Evolutionary conservation across 2,797 vertebrate species (phyloP), one percentile per base, ranked within the genome.

Genomic region (Leucoraja ocellata): DNA sequence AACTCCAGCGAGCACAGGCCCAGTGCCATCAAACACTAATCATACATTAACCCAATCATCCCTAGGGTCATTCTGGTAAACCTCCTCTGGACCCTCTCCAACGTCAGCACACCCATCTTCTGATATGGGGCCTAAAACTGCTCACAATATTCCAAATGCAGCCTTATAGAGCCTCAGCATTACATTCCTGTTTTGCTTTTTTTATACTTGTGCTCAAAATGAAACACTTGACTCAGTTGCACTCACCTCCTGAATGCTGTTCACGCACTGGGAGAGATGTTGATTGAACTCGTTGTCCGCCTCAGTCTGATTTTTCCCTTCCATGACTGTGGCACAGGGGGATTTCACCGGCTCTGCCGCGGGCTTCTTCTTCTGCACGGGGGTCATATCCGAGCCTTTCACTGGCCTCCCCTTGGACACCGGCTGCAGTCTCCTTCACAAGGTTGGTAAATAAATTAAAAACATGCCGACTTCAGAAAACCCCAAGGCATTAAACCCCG

Each of bases 211-310:
- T 0, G 46, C 46, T 46, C 46, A 46, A 46, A 46, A 46, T 46
- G 2, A 46, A 46, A 46, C 46, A 46, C 46, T 46, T 46, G 46
- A 14, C 21, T 14, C 13, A 18, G 71, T 23, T 73, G 16, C 23
- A 73, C 5, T 74, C 95, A 97, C 97, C 96, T 96, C 94, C 94
- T 95, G 81, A 1, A 95, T 95, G 93, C 96, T 94, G 74, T 95
- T 95, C 71, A 96, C 94, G 91, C 96, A 97, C 84, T 96, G 95
- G 7, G 61, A 28, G 10, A 97, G 95, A 8, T 95, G 95, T 93
- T 95, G 95, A 81, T 96, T 95, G 77, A 96, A 94, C 94, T 95
- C 96, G 90, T 96, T 95, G 8, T 90, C 95, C 1, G 96, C 94
- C 68, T 95, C 58, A 93, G 93, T 93, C 93, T 95, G 95, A 1